A percentile compares a stretch with the other conserved stretches of the same genome.
Conservation (phyloP, 1,140 invertebrate species). For the Pseudomyrmex gracilis region DNA sequence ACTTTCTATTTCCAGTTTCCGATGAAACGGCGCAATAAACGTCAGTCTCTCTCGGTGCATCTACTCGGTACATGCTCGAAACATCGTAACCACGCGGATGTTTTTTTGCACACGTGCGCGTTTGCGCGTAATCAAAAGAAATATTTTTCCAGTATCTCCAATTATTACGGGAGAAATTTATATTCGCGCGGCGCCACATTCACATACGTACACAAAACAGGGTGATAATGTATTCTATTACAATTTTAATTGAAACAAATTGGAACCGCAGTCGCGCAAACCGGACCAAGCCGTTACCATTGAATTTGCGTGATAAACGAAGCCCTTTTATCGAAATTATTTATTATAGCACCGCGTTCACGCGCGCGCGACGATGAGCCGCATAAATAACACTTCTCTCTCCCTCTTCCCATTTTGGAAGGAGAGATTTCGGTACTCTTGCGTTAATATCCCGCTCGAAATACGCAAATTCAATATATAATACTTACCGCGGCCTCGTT, state of each 20-base stretch:
- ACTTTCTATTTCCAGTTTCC: too few species aligned
- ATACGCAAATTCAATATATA: constrained; percentile 1
- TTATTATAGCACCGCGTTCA: constrained; percentile 28
- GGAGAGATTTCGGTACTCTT: constrained; percentile 26
- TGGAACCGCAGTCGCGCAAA: constrained; percentile 23
- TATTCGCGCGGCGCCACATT: neutral
- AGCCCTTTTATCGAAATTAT: constrained; percentile 56
- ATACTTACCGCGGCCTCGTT: neutral
- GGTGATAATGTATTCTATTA: constrained; percentile 62
- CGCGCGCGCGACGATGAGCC: constrained; percentile 32
- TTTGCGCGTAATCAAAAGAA: constrained; percentile 47
- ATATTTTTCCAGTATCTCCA: constrained; percentile 30
- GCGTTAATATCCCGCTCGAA: constrained; percentile 21
- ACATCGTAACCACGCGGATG: neutral
- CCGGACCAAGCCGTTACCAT: constrained; percentile 35
- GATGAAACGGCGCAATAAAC: too few species aligned
- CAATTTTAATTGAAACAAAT: constrained; percentile 58
- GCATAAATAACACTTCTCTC: constrained; percentile 30
- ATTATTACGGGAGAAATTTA: constrained; percentile 45
- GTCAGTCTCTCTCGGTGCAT: too few species aligned
- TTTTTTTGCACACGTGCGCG: neutral
- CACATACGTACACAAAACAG: too few species aligned
- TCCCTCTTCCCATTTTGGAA: neutral
- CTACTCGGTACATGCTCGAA: too few species aligned
- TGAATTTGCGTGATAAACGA: constrained; percentile 57